Evolutionary conservation across 1,140 invertebrate genomes (phyloP).

Genomic region (Caenorhabditis elegans): WBcel235 BX284605.5:10993001-10993500

Average conservation of each 20-base stretch:
- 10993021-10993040: not conserved
- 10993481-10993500: too few relatives aligned
- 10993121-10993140: too few relatives aligned
- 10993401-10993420: conserved; percentile 60
- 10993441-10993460: not conserved
- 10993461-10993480: not conserved
- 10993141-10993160: too few relatives aligned
- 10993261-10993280: not conserved
- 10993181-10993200: conserved; percentile 2
- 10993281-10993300: conserved; percentile 8
- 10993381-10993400: conserved; percentile 59
- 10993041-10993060: not conserved
- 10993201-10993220: not conserved
- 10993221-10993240: not conserved
- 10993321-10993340: not conserved
- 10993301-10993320: conserved; percentile 19
- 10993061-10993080: too few relatives aligned
- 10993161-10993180: not conserved
- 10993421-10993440: conserved; percentile 54
- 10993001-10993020: not conserved
- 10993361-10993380: conserved; percentile 55
- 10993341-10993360: conserved; percentile 46
- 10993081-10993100: too few relatives aligned
- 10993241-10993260: not conserved
- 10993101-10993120: too few relatives aligned